A percentile compares a stretch with the other conserved stretches of the same genome.
Evolutionary conservation across 2,113 vertebrate species (phyloP).

Genomic region (Lepus europaeus): DNA sequence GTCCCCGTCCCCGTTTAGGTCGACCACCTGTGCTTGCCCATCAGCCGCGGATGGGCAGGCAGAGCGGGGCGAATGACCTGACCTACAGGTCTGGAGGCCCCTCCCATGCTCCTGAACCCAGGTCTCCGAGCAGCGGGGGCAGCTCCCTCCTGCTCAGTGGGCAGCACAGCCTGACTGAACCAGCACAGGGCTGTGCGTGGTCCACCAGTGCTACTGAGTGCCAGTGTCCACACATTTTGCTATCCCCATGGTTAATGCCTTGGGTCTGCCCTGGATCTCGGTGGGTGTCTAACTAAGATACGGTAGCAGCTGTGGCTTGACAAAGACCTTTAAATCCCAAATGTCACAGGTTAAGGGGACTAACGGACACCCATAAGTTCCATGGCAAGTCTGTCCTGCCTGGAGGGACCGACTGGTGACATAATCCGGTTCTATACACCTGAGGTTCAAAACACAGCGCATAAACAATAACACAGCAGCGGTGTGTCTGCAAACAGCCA

Average conservation of each 20-base stretch:
- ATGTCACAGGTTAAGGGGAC: too few relatives aligned
- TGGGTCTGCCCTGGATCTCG: background rate
- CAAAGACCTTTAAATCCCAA: too few relatives aligned
- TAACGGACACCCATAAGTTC: too few relatives aligned
- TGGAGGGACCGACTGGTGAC: too few relatives aligned
- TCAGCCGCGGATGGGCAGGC: background rate
- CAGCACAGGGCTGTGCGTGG: background rate
- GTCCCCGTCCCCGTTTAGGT: rapidly evolving
- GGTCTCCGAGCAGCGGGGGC: too few relatives aligned
- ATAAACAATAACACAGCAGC: background rate
- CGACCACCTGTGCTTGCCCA: rapidly evolving
- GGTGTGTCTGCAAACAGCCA: background rate
- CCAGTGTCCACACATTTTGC: background rate
- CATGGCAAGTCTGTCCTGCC: background rate
- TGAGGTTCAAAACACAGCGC: background rate
- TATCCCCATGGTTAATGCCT: background rate
- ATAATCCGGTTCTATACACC: background rate
- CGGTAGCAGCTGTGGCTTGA: background rate
- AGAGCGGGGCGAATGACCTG: rapidly evolving
- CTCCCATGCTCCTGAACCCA: background rate
- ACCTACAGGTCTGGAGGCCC: background rate
- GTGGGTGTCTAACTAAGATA: background rate
- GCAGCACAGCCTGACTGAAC: background rate
- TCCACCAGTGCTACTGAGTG: background rate
- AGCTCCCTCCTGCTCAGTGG: background rate